A percentile compares a stretch with the other conserved stretches of the same genome.
These are phyloP conservation scores for Micromys minutus DNA, from an alignment of 2,113 vertebrate genomes.

Conservation along the genomic window DNA sequence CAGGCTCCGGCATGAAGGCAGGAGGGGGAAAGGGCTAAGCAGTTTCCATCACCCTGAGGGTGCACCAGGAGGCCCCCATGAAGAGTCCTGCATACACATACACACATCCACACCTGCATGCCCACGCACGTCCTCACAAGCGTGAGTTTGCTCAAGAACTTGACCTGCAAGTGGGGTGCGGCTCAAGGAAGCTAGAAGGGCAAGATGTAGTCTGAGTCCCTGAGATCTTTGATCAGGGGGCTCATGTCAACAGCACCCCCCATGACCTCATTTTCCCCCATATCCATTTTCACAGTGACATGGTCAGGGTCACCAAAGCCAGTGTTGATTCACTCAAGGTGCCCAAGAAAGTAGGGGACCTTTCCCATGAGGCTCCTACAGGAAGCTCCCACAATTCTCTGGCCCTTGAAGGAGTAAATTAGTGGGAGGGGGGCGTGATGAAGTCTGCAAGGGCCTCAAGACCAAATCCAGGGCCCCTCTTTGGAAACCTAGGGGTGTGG, in stretches of 20 bases:
- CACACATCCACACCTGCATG: conserved; percentile 50
- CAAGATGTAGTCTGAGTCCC: neutral
- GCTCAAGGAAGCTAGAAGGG: conserved; percentile 36
- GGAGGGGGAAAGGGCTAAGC: neutral
- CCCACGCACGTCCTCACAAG: conserved; percentile 43
- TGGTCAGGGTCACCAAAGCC: conserved; percentile 57
- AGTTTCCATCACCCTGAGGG: neutral
- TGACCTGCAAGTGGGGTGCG: conserved; percentile 75
- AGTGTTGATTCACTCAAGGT: neutral
- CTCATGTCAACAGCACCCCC: neutral
- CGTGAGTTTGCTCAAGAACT: conserved; percentile 73
- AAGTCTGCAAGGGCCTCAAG: conserved; percentile 30
- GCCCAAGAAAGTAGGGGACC: neutral
- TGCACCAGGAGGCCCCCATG: conserved; percentile 3
- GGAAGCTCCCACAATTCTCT: neutral
- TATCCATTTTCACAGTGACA: conserved; percentile 13
- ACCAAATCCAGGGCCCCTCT: conserved; percentile 59
- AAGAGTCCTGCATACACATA: neutral
- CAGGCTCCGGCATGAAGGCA: neutral
- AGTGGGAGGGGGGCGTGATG: neutral
- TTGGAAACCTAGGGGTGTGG: conserved; percentile 72
- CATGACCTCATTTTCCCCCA: conserved; percentile 41
- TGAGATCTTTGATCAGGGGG: neutral
- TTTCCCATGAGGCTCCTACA: neutral
- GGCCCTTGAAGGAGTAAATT: conserved; percentile 38